phyloP scores from a whole-genome alignment of 30 jellyfish, hydroid and myxozoan species.

The Nemopilema nomurai region DNA sequence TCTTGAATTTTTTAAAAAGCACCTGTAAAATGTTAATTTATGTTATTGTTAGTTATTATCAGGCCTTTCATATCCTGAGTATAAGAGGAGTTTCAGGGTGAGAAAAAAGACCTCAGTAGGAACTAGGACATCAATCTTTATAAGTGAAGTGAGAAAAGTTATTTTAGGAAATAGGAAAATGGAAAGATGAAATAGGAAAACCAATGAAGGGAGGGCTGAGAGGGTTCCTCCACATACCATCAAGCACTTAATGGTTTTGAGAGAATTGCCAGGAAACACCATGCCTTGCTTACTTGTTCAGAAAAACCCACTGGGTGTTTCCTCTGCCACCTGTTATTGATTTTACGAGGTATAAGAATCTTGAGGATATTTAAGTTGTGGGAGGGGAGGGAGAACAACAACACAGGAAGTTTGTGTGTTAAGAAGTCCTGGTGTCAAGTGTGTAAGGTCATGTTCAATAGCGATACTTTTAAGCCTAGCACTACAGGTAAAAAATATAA shows the following conservation, averaged over 20 bases:
- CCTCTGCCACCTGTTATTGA: constrained; percentile 25
- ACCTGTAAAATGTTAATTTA: too few relatives aligned
- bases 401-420: background rate
- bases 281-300: constrained; percentile 1
- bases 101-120: too few relatives aligned
- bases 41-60: too few relatives aligned
- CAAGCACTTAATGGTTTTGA: constrained; percentile 24
- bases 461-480: too few relatives aligned
- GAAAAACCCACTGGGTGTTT: background rate
- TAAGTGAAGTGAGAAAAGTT: too few relatives aligned
- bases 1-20: too few relatives aligned
- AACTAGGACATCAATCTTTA: too few relatives aligned
- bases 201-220: background rate
- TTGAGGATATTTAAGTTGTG: constrained; percentile 7
- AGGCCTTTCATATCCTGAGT: too few relatives aligned
- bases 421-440: constrained; percentile 15
- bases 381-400: background rate
- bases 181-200: background rate
- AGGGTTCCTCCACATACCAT: constrained; percentile 25
- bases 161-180: too few relatives aligned
- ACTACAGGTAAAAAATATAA: too few relatives aligned
- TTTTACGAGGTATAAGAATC: constrained; percentile 23
- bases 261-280: constrained; percentile 4
- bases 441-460: background rate
- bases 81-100: too few relatives aligned